These are phyloP conservation scores for Remorina albescens DNA, from an alignment of 2,797 vertebrate genomes.

Conservation along the genomic window DNA sequence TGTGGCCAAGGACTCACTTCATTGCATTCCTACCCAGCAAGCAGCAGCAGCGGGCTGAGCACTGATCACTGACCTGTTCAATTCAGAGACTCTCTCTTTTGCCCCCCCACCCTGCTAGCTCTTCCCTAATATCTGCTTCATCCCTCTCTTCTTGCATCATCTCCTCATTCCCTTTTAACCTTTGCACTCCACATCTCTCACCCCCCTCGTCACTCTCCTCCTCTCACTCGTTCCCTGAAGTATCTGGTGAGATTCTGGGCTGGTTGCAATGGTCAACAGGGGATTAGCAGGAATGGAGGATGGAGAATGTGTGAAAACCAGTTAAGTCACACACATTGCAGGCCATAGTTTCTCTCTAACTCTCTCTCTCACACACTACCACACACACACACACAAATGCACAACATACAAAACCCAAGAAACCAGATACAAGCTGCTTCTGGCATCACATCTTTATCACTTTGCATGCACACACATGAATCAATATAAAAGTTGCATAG, in stretches of 20 bases:
- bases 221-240: slow-evolving; percentile 49
- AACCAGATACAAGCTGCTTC: slow-evolving; percentile 19
- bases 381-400: not conserved
- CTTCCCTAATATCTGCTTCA: not conserved
- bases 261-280: slow-evolving; percentile 64
- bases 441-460: slow-evolving; percentile 26
- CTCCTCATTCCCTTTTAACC: slow-evolving; percentile 35
- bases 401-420: slow-evolving; percentile 10
- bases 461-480: slow-evolving; percentile 11
- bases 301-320: slow-evolving; percentile 73
- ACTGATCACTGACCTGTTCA: slow-evolving; percentile 1
- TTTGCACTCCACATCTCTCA: slow-evolving; percentile 43
- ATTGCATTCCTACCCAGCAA: slow-evolving; percentile 64
- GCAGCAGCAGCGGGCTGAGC: slow-evolving; percentile 32
- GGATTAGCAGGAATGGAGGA: slow-evolving; percentile 68
- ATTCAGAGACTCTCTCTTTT: slow-evolving; percentile 3
- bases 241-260: slow-evolving; percentile 55
- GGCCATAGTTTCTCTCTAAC: slow-evolving; percentile 9
- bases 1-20: slow-evolving; percentile 71
- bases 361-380: not conserved
- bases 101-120: not conserved
- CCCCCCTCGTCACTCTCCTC: slow-evolving; percentile 12
- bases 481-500: slow-evolving; percentile 1
- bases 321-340: slow-evolving; percentile 58
- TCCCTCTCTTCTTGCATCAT: slow-evolving; percentile 7